Base-by-base conservation (phyloP, 2,113 vertebrate genomes). In the Epinephelus lanceolatus region DNA sequence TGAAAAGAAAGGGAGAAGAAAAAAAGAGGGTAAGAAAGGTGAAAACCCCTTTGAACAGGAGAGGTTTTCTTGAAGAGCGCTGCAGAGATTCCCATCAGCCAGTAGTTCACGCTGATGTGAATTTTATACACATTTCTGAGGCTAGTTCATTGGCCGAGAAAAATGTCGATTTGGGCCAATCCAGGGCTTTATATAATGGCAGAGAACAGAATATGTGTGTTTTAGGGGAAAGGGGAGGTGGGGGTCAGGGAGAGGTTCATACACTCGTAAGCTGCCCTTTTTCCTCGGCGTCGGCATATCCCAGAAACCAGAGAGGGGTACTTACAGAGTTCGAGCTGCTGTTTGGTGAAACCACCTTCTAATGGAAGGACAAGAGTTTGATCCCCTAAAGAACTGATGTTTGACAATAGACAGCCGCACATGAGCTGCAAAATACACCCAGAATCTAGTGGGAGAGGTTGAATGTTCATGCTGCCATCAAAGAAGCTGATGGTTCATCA, bases 91-190 rank as follows among this genome's bases (percentile, higher is more conserved):
- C 78, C 78, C 83, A 62, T 84, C 70, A 83, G 71, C 76, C 74
- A 49, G 49, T 61, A 47, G 78, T 82, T 86, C 68, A 86, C 37
- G 27, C 71, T 79, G 80, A 87, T 84, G 80, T 87, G 87, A 70
- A 79, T 80, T 89, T 87, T 88, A 89, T 85, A 71, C 33, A 25
- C 78, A 86, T 90, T 90, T 88, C 84, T 83, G 88, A 72, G 85
- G 86, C 56, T 27, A 55, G 63, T 88, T 91, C 83, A 88, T 76
- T 67, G 71, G 81, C 85, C 2, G 52, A 76, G 78, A 89, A 84
- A 84, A 77, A 84, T 59, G 53, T 62, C 6, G 21, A 83, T 80
- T 78, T 81, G 80, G 72, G 78, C 60, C 30, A 37, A 37, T 80
- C 30, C 68, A 8, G 33, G 53, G 19, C 42, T 86, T 78, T 86